A percentile compares a stretch with the other conserved stretches of the same genome.
These are phyloP conservation scores for Erpobdella octoculata DNA, from an alignment of 2,888 invertebrate species.

Conservation along the genomic window DNA sequence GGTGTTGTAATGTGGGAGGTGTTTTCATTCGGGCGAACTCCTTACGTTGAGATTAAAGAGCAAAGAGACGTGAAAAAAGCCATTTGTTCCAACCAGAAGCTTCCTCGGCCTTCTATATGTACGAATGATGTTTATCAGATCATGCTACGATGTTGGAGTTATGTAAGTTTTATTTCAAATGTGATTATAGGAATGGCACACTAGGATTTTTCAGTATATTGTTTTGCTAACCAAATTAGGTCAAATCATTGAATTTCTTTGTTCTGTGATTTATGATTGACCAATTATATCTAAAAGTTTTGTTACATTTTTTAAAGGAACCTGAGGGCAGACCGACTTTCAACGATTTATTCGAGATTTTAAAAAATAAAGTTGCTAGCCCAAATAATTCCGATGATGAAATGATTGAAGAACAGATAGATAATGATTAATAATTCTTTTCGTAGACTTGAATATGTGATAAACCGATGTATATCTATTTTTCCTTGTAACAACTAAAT, in stretches of 20 bases:
- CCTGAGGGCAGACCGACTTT: conserved; percentile 4
- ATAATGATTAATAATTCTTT: too few species aligned
- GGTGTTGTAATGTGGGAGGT: conserved; percentile 96
- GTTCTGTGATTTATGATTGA: too few species aligned
- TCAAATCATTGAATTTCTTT: background rate
- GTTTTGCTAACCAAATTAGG: too few species aligned
- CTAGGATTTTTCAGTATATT: too few species aligned
- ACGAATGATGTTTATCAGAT: conserved; percentile 5
- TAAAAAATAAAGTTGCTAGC: too few species aligned
- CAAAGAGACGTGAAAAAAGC: conserved; percentile 80
- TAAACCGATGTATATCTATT: too few species aligned
- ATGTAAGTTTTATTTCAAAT: conserved; percentile 8
- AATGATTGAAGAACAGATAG: too few species aligned
- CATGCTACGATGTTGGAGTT: background rate
- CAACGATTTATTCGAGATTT: background rate
- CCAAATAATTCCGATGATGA: too few species aligned
- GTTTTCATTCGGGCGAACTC: conserved; percentile 90
- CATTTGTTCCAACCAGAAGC: background rate
- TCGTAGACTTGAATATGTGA: too few species aligned
- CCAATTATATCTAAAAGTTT: too few species aligned
- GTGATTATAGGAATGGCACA: too few species aligned
- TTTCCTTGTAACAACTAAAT: too few species aligned
- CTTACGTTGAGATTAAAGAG: conserved; percentile 85
- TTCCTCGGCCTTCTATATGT: background rate
- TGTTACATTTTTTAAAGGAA: background rate